These are phyloP conservation scores for Priocnemis perturbator DNA, from an alignment of 2,888 invertebrate genomes.

Conservation along the genomic window DNA sequence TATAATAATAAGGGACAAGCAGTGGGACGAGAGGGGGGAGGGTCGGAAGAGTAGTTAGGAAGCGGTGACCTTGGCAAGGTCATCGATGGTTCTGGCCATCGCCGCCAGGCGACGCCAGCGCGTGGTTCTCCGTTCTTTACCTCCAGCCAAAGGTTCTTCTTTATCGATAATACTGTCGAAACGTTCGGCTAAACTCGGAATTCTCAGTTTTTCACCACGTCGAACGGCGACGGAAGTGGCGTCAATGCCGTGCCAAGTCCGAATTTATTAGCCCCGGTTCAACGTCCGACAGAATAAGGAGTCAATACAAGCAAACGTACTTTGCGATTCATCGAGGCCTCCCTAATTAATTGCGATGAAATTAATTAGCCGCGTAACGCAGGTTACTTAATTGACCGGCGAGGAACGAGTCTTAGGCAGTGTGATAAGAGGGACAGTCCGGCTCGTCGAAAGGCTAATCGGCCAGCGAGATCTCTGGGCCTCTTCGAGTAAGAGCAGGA, in stretches of 20 bases:
- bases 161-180: conserved; percentile 54
- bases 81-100: conserved; percentile 68
- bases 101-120: conserved; percentile 67
- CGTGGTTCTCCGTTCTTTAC: conserved; percentile 39
- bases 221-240: too few relatives aligned
- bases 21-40: conserved; percentile 46
- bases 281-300: conserved; percentile 16
- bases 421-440: conserved; percentile 51
- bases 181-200: too few relatives aligned
- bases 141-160: conserved; percentile 47
- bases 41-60: conserved; percentile 62
- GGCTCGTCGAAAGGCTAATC: conserved; percentile 51
- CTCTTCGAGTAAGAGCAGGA: conserved; percentile 2
- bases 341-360: conserved; percentile 55
- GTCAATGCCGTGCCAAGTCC: neutral
- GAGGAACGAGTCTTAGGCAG: conserved; percentile 41
- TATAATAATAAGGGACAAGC: conserved; percentile 67
- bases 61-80: conserved; percentile 73
- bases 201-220: too few relatives aligned
- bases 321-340: conserved; percentile 34
- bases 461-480: conserved; percentile 45
- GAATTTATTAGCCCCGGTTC: conserved; percentile 8
- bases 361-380: conserved; percentile 56
- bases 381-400: conserved; percentile 53
- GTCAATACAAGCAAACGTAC: conserved; percentile 28